Evolutionary conservation across 1,140 invertebrate species (phyloP).

Genomic region (Drosophila ogumai): DNA sequence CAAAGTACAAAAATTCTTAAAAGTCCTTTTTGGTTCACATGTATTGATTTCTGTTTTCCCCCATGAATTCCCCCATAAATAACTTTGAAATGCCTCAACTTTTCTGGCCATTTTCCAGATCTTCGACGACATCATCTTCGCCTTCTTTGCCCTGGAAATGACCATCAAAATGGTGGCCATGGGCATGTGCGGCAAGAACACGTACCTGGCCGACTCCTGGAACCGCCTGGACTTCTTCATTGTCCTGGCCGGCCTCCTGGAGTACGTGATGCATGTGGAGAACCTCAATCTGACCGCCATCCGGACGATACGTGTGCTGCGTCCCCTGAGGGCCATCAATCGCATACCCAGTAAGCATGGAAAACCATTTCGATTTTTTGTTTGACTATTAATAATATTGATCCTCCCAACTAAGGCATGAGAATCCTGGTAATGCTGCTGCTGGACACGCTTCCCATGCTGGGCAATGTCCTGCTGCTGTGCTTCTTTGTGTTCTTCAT

Average conservation of each 20-base stretch:
- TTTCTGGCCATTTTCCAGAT: slow-evolving; percentile 86
- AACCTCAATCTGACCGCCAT: slow-evolving; percentile 99
- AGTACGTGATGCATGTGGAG: slow-evolving; percentile 97
- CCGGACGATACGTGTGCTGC: slow-evolving; percentile 97
- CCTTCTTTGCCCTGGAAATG: slow-evolving; percentile 98
- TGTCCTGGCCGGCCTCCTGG: slow-evolving; percentile 96
- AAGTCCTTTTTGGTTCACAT: background rate
- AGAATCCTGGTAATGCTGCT: slow-evolving; percentile 98
- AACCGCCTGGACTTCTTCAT: slow-evolving; percentile 99
- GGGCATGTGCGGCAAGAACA: slow-evolving; percentile 97
- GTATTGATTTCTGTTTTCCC: background rate
- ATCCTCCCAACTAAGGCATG: slow-evolving; percentile 91
- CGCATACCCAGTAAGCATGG: slow-evolving; percentile 97
- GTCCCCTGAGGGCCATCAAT: slow-evolving; percentile 98
- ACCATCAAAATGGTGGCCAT: slow-evolving; percentile 99
- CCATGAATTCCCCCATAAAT: background rate
- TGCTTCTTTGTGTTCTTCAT: slow-evolving; percentile 99
- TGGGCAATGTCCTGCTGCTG: slow-evolving; percentile 98
- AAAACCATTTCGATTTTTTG: no score
- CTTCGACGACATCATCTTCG: slow-evolving; percentile 99
- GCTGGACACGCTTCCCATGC: slow-evolving; percentile 99
- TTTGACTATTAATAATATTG: no score
- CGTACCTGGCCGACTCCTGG: slow-evolving; percentile 99
- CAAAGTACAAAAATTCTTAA: no score
- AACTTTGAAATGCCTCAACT: background rate